phyloP scores from a whole-genome alignment of 1,140 invertebrate genomes.

The Drosophila pallidifrons region DNA sequence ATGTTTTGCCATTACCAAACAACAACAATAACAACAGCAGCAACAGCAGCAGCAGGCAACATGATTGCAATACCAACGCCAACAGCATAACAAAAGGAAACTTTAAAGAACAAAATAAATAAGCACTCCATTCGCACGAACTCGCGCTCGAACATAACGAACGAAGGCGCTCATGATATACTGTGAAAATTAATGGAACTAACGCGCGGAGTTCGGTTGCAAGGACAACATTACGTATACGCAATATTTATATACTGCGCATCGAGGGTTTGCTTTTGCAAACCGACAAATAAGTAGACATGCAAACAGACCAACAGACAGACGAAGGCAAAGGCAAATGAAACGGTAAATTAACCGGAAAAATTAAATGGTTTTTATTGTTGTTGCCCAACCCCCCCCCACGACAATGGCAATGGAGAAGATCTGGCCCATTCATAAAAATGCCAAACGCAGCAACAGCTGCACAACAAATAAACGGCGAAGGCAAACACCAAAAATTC shows the following conservation, averaged over 20 bases:
- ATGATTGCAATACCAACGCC: conserved; percentile 17
- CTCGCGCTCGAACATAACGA: neutral
- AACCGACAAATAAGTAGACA: conserved; percentile 3
- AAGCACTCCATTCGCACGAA: conserved; percentile 27
- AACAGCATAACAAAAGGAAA: conserved; percentile 20
- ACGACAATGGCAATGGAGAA: conserved; percentile 46
- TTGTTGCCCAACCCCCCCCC: conserved; percentile 5
- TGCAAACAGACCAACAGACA: neutral
- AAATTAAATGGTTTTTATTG: conserved; percentile 64
- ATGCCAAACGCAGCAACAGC: conserved; percentile 64
- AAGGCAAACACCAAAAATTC: conserved; percentile 26
- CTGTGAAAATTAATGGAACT: conserved; percentile 58
- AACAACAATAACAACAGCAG: conserved; percentile 27
- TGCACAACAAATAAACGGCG: conserved; percentile 33
- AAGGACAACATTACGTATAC: conserved; percentile 58
- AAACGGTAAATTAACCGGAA: conserved; percentile 69
- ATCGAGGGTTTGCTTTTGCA: neutral
- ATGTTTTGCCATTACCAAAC: conserved; percentile 73
- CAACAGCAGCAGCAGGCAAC: conserved; percentile 15
- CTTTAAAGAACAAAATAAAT: conserved; percentile 55
- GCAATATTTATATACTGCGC: conserved; percentile 49
- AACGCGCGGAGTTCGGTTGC: conserved; percentile 44
- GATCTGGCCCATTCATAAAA: conserved; percentile 67
- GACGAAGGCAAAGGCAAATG: conserved; percentile 43
- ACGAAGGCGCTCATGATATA: conserved; percentile 54